Evolutionary conservation across 2,888 invertebrate species (phyloP).

Genomic region (Proisotoma minuta): DNA sequence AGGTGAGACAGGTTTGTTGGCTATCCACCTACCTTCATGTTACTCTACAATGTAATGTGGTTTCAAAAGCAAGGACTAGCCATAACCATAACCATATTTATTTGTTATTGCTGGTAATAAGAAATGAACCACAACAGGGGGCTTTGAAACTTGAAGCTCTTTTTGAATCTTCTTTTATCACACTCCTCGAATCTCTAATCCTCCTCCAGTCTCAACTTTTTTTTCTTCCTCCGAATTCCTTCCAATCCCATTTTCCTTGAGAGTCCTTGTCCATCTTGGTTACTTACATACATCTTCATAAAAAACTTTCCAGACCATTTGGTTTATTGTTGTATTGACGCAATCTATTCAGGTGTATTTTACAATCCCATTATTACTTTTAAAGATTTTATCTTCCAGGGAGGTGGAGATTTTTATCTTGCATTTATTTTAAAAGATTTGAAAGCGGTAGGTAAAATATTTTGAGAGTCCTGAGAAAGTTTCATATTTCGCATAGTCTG

Average conservation of each 20-base stretch:
- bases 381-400: too few relatives aligned
- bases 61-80: background rate
- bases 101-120: constrained; percentile 1
- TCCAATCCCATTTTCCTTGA: background rate
- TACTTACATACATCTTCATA: background rate
- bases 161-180: background rate
- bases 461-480: background rate
- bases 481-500: too few relatives aligned
- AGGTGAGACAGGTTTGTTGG: background rate
- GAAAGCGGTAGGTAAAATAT: too few relatives aligned
- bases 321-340: background rate
- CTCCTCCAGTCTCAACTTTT: background rate
- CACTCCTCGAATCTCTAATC: background rate
- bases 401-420: too few relatives aligned
- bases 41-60: background rate
- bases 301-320: constrained; percentile 1
- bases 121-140: constrained; percentile 1
- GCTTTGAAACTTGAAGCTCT: background rate
- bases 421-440: too few relatives aligned
- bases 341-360: too few relatives aligned
- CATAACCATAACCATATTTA: constrained; percentile 1
- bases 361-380: too few relatives aligned
- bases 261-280: background rate
- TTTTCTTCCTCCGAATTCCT: constrained; percentile 2
- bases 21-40: background rate